Evolutionary conservation across 2,113 vertebrate species (phyloP).

Genomic region (Puntigrus tetrazona): DNA sequence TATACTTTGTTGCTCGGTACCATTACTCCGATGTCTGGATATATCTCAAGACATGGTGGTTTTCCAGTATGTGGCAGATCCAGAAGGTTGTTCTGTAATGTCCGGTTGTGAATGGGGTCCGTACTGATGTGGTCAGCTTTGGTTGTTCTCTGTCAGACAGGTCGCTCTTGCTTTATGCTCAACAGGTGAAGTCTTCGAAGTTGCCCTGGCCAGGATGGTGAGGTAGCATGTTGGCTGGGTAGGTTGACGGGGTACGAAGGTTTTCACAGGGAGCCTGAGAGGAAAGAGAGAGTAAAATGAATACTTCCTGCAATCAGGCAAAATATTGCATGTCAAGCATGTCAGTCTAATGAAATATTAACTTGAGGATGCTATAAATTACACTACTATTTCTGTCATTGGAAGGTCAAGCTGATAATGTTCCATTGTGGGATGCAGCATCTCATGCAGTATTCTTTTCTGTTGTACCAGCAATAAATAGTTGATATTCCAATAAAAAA

Average conservation of each 20-base stretch:
- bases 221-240: conserved; percentile 99
- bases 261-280: conserved; percentile 92
- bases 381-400: neutral
- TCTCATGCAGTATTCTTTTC: neutral
- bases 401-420: neutral
- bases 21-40: conserved; percentile 33
- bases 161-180: conserved; percentile 63
- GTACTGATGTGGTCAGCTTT: conserved; percentile 67
- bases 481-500: neutral
- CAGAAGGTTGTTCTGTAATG: conserved; percentile 3
- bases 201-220: conserved; percentile 95
- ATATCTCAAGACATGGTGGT: neutral
- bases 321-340: neutral
- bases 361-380: neutral
- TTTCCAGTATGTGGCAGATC: conserved; percentile 13
- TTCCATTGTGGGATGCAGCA: neutral
- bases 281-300: neutral
- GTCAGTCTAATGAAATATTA: neutral
- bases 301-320: neutral
- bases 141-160: conserved; percentile 69
- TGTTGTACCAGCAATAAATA: neutral
- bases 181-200: conserved; percentile 99
- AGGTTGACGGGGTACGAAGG: conserved; percentile 89
- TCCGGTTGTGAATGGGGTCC: conserved; percentile 26
- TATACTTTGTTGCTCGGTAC: conserved; percentile 37